phyloP scores from a whole-genome alignment of 2,888 invertebrate species.

The Argynnis bischoffii region DNA sequence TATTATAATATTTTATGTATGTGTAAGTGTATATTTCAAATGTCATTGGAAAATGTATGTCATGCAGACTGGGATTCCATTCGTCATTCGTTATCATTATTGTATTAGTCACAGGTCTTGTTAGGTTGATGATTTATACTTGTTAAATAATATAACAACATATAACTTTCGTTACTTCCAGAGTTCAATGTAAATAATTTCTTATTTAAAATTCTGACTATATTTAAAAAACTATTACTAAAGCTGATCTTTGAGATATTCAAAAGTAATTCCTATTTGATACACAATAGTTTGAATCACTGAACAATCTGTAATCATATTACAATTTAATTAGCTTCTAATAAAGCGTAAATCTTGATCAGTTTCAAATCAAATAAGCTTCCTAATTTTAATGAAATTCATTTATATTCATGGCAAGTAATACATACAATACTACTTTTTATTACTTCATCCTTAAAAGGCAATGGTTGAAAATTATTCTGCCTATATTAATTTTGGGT shows the following conservation, averaged over 20 bases:
- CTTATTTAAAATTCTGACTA: too few species aligned
- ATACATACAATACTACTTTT: constrained; percentile 52
- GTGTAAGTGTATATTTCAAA: not conserved
- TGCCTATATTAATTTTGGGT: constrained; percentile 29
- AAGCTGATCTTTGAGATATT: not conserved
- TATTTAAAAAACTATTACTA: too few species aligned
- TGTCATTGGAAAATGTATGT: constrained; percentile 6
- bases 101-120: constrained; percentile 15
- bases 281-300: constrained; percentile 1
- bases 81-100: constrained; percentile 14
- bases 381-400: constrained; percentile 18
- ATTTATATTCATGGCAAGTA: constrained; percentile 52
- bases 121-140: constrained; percentile 4
- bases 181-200: too few species aligned
- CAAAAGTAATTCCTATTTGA: not conserved
- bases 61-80: constrained; percentile 7
- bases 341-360: constrained; percentile 1
- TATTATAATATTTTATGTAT: not conserved
- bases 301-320: constrained; percentile 13
- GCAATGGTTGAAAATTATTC: constrained; percentile 47
- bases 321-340: constrained; percentile 9
- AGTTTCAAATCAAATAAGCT: constrained; percentile 10
- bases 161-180: too few species aligned
- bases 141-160: too few species aligned
- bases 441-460: constrained; percentile 57